phyloP scores from a whole-genome alignment of 2,888 invertebrate species.

The Chydorus sphaericus region DNA sequence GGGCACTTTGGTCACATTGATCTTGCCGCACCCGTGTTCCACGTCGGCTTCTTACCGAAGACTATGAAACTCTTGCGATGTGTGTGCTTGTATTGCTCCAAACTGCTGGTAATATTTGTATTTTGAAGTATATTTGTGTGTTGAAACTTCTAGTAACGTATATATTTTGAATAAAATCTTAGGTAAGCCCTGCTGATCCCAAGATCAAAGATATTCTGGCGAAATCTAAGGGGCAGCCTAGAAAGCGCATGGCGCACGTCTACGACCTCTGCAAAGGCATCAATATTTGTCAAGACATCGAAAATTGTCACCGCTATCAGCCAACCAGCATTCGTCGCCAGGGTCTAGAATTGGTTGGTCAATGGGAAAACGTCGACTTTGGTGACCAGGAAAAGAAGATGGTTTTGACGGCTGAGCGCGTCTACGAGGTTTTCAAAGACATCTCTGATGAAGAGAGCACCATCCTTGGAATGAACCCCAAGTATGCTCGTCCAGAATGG shows the following conservation, averaged over 20 bases:
- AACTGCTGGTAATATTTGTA: conserved; percentile 84
- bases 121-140: conserved; percentile 33
- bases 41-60: conserved; percentile 94
- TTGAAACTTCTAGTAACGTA: background rate
- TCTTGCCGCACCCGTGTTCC: conserved; percentile 94
- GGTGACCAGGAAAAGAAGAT: conserved; percentile 96
- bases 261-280: conserved; percentile 96
- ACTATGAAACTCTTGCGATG: conserved; percentile 94
- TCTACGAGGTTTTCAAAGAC: conserved; percentile 91
- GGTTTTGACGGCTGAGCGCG: conserved; percentile 80
- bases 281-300: conserved; percentile 96
- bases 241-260: conserved; percentile 84
- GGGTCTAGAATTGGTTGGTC: conserved; percentile 85
- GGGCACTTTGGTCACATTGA: conserved; percentile 99
- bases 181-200: conserved; percentile 47
- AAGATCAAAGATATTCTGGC: conserved; percentile 86
- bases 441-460: conserved; percentile 95
- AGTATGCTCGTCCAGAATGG: conserved; percentile 96
- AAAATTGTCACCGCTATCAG: conserved; percentile 96
- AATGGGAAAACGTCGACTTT: conserved; percentile 98
- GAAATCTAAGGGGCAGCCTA: conserved; percentile 91
- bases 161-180: background rate
- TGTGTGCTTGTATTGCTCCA: conserved; percentile 98
- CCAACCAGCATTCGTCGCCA: conserved; percentile 77
- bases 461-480: conserved; percentile 91